phyloP scores from a whole-genome alignment of 1,140 invertebrate genomes.

The Charaxes varanes region DNA sequence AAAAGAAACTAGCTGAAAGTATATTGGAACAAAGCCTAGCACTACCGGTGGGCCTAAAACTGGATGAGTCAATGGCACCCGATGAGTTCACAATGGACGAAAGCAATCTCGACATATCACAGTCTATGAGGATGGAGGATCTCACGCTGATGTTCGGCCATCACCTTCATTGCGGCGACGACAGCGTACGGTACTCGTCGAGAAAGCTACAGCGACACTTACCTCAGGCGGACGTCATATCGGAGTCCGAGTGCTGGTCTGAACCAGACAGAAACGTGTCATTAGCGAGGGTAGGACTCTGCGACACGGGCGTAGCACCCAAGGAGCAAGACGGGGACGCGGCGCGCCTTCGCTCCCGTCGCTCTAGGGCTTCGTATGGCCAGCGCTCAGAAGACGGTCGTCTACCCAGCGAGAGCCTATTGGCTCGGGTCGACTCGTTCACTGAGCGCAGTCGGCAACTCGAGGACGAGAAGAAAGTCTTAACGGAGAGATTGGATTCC shows the following conservation, averaged over 20 bases:
- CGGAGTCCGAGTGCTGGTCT: conserved; percentile 89
- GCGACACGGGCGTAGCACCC: conserved; percentile 54
- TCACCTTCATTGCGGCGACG: conserved; percentile 50
- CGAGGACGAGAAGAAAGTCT: conserved; percentile 46
- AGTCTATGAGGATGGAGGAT: conserved; percentile 63
- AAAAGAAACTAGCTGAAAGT: conserved; percentile 67
- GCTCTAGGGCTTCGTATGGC: conserved; percentile 48
- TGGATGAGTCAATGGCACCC: conserved; percentile 62
- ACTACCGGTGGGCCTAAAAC: conserved; percentile 59
- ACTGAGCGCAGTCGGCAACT: conserved; percentile 34
- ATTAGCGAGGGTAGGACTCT: conserved; percentile 83
- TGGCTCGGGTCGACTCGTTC: conserved; percentile 44
- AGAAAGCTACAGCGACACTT: conserved; percentile 35
- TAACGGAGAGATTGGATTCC: conserved; percentile 40
- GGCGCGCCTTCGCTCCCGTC: conserved; percentile 35
- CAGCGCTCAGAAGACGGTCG: conserved; percentile 58
- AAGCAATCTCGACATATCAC: conserved; percentile 60
- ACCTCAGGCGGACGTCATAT: conserved; percentile 71
- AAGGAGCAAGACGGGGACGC: too few relatives aligned
- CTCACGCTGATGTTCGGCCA: conserved; percentile 69
- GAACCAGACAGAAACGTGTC: conserved; percentile 89
- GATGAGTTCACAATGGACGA: conserved; percentile 64
- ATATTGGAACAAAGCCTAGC: conserved; percentile 69
- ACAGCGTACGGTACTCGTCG: conserved; percentile 29
- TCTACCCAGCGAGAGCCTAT: conserved; percentile 33